Evolutionary conservation across 1,140 invertebrate genomes (phyloP).

Genomic region (Papilio dardanus): DNA sequence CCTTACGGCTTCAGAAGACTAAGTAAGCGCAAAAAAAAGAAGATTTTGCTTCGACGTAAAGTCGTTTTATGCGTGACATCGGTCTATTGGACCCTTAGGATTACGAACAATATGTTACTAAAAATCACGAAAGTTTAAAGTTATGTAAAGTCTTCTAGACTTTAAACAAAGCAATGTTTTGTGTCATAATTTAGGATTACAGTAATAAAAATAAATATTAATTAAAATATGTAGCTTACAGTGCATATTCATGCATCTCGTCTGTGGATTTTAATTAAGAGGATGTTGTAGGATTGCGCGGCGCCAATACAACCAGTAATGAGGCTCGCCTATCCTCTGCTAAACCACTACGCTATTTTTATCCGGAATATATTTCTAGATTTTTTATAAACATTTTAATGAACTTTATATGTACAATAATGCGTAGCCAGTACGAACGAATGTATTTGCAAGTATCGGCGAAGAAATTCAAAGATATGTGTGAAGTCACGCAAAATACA

Average conservation of each 20-base stretch:
- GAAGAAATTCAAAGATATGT: too few relatives aligned
- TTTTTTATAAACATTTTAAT: not conserved
- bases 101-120: too few relatives aligned
- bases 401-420: not conserved
- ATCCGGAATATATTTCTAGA: not conserved
- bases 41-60: too few relatives aligned
- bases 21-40: too few relatives aligned
- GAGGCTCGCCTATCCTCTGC: not conserved
- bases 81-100: too few relatives aligned
- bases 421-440: not conserved
- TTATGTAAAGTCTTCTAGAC: too few relatives aligned
- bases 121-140: too few relatives aligned
- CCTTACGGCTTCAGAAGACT: too few relatives aligned
- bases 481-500: too few relatives aligned
- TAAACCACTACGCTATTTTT: not conserved
- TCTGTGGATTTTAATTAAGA: slow-evolving; percentile 15
- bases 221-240: not conserved
- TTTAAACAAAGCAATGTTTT: too few relatives aligned
- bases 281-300: not conserved
- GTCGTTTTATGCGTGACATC: too few relatives aligned
- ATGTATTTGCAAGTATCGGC: too few relatives aligned
- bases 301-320: slow-evolving; percentile 8
- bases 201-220: not conserved
- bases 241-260: not conserved
- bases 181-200: not conserved